Conservation (phyloP, 2,888 invertebrate genomes). For the Barypeithes pellucidus region DNA sequence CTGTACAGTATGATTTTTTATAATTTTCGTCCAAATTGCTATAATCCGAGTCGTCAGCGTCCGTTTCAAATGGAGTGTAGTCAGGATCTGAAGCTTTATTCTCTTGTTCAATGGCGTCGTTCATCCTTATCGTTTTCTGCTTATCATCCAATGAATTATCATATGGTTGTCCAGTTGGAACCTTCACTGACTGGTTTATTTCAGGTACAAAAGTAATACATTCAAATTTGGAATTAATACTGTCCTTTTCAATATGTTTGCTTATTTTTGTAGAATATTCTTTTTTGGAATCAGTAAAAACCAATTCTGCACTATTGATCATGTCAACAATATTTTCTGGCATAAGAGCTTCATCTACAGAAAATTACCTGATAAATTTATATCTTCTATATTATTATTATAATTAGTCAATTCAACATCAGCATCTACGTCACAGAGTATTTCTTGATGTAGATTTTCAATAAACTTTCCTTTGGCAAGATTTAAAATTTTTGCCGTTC, state of each 20-base stretch:
- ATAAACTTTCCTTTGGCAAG: conserved; percentile 13
- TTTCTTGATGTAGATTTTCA: conserved; percentile 11
- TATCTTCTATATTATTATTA: conserved; percentile 6
- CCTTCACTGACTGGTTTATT: background rate
- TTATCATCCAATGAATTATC: background rate
- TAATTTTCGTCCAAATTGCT: background rate
- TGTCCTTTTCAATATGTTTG: background rate
- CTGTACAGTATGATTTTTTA: background rate
- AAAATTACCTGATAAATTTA: conserved; percentile 19
- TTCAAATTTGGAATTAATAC: background rate
- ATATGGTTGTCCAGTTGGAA: background rate
- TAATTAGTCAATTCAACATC: background rate
- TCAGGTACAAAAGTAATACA: background rate
- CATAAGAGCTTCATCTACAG: conserved; percentile 8
- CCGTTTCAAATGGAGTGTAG: background rate
- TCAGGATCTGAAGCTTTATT: background rate
- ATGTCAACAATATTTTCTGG: conserved; percentile 20
- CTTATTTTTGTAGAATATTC: background rate
- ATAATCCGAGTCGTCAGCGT: background rate
- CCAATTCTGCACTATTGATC: conserved; percentile 16
- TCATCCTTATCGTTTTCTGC: background rate
- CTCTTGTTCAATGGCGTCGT: background rate
- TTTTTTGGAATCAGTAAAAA: conserved; percentile 15
- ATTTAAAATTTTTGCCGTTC: conserved; percentile 13
- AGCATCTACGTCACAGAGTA: background rate